phyloP scores from a whole-genome alignment of 2,888 invertebrate genomes.

The Macrophya annulata region DNA sequence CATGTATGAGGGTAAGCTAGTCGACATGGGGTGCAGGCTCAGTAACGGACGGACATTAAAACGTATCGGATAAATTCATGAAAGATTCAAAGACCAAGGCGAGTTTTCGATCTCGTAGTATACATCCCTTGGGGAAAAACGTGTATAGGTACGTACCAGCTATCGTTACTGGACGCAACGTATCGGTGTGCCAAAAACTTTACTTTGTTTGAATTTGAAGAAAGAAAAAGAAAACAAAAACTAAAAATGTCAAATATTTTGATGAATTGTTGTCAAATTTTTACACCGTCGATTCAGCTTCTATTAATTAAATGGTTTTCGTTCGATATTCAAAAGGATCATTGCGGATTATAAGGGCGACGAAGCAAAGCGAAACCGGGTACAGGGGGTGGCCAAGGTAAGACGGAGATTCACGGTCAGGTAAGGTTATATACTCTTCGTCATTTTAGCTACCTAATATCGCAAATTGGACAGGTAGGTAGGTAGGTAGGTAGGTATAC shows the following conservation, averaged over 20 bases:
- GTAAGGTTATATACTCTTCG: constrained; percentile 15
- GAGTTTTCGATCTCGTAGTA: constrained; percentile 56
- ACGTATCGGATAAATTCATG: constrained; percentile 67
- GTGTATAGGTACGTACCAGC: not conserved
- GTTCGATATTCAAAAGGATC: constrained; percentile 9
- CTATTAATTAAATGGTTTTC: constrained; percentile 9
- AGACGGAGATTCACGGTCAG: not conserved
- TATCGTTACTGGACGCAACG: not conserved
- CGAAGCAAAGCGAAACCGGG: not conserved
- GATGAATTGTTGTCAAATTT: not conserved
- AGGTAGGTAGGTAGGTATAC: too few species aligned
- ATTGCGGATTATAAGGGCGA: not conserved
- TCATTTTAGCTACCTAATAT: constrained; percentile 45
- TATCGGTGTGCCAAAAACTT: not conserved
- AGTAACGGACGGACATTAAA: constrained; percentile 60
- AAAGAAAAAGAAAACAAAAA: too few species aligned
- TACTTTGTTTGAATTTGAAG: too few species aligned
- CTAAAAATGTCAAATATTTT: not conserved
- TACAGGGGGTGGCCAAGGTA: not conserved
- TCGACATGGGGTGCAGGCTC: not conserved
- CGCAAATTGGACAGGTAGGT: constrained; percentile 44
- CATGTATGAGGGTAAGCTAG: constrained; percentile 53
- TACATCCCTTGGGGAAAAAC: constrained; percentile 48
- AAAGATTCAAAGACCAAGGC: constrained; percentile 59
- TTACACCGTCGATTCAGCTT: not conserved